Conservation (phyloP, 2,113 vertebrate genomes). For the Tenebrosternarchus preto region DNA sequence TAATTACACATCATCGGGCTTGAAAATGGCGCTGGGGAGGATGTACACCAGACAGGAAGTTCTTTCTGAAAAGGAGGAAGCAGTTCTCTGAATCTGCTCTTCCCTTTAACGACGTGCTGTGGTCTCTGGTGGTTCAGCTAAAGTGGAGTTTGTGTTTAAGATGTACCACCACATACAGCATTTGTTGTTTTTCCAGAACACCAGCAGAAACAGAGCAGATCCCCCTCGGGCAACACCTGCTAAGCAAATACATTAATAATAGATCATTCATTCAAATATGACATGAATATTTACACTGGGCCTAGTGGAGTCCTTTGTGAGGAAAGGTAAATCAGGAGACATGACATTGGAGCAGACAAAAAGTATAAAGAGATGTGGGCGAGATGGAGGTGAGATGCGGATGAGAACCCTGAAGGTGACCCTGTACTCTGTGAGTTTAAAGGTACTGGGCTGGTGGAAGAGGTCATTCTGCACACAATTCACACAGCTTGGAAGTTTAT, state of each 20-base stretch:
- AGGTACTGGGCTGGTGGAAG: background rate
- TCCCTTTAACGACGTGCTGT: slow-evolving; percentile 38
- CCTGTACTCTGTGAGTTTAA: background rate
- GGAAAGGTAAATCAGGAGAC: slow-evolving; percentile 18
- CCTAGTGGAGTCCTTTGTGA: slow-evolving; percentile 3
- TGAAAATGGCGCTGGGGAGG: too few species aligned
- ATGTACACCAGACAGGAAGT: background rate
- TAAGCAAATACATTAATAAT: slow-evolving; percentile 46
- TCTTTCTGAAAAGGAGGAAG: slow-evolving; percentile 11
- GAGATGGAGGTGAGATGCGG: too few species aligned
- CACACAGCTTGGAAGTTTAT: background rate
- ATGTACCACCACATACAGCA: background rate
- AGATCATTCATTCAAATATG: slow-evolving; percentile 39
- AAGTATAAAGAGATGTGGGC: too few species aligned
- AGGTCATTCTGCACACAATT: too few species aligned
- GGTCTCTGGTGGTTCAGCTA: slow-evolving; percentile 21
- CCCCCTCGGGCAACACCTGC: slow-evolving; percentile 19
- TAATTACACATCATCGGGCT: too few species aligned
- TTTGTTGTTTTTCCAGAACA: slow-evolving; percentile 35
- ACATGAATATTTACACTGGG: slow-evolving; percentile 45
- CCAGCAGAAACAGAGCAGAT: slow-evolving; percentile 33
- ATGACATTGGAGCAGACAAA: background rate
- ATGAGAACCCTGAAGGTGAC: background rate
- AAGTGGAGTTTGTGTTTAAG: slow-evolving; percentile 25
- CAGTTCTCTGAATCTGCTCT: background rate